These are phyloP conservation scores for Falco biarmicus DNA, from an alignment of 2,797 vertebrate genomes.

Conservation along the genomic window DNA sequence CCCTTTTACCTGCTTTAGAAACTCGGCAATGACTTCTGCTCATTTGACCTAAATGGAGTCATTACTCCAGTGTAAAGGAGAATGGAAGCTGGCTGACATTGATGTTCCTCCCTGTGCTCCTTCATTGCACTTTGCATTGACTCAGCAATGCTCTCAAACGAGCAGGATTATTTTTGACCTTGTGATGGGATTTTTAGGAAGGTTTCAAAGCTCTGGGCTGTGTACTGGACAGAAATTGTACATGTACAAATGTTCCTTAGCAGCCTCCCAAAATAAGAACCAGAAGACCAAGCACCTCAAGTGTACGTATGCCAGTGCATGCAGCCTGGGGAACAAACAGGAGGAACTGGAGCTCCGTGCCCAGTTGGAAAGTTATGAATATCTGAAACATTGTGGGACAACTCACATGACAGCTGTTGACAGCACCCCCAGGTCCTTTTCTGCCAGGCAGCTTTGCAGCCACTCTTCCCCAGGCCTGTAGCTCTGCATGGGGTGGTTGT, in stretches of 20 bases:
- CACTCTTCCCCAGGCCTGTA: no score
- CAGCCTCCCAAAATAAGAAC: background rate
- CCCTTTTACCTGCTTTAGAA: conserved; percentile 47
- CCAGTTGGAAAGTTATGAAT: no score
- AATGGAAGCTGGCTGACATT: background rate
- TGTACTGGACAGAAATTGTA: background rate
- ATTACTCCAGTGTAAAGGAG: background rate
- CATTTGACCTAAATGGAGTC: conserved; percentile 23
- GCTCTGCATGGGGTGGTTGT: no score
- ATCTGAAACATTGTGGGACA: no score
- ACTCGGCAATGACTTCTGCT: background rate
- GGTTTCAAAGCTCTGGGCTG: background rate
- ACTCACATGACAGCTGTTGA: no score
- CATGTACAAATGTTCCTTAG: background rate
- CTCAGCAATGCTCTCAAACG: background rate
- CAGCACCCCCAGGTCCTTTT: no score
- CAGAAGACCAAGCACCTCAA: background rate
- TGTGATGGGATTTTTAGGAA: background rate
- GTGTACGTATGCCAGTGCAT: accelerated
- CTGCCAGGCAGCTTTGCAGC: no score
- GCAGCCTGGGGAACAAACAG: background rate
- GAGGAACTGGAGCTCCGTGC: background rate
- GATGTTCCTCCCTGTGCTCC: accelerated
- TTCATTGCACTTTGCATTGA: background rate
- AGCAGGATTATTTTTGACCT: background rate